phyloP scores from a whole-genome alignment of 2,888 invertebrate species.

The Phengaris alcon region DNA sequence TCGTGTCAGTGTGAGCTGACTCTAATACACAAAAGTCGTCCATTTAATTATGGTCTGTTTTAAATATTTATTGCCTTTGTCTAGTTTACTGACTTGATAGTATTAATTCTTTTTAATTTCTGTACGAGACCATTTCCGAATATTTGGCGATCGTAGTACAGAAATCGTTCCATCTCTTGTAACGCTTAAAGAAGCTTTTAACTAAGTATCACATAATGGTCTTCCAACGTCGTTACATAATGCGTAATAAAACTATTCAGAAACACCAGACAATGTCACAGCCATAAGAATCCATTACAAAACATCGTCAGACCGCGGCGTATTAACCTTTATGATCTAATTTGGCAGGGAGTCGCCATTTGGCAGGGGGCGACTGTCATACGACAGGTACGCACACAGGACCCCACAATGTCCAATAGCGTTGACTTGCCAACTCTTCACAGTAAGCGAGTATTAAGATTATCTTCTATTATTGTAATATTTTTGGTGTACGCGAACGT shows the following conservation, averaged over 20 bases:
- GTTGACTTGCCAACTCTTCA: constrained; percentile 40
- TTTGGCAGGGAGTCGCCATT: constrained; percentile 64
- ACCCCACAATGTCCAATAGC: constrained; percentile 34
- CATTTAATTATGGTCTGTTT: too few species aligned
- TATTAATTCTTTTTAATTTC: too few species aligned
- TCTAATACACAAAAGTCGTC: too few species aligned
- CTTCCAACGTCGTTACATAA: not conserved
- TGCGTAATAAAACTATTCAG: constrained; percentile 16
- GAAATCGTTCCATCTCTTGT: too few species aligned
- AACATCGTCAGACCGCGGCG: constrained; percentile 45
- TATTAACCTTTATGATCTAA: constrained; percentile 72
- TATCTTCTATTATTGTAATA: not conserved
- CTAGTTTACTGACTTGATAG: too few species aligned
- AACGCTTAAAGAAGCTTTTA: not conserved
- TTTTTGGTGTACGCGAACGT: too few species aligned
- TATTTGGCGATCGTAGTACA: too few species aligned
- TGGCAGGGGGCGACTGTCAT: constrained; percentile 54
- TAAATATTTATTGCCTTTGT: too few species aligned
- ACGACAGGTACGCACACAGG: constrained; percentile 53
- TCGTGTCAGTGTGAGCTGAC: too few species aligned
- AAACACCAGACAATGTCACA: constrained; percentile 30
- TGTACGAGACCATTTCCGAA: too few species aligned
- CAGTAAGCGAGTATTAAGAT: constrained; percentile 20
- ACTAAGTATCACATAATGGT: not conserved
- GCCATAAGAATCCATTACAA: constrained; percentile 41